phyloP scores from a whole-genome alignment of 1,140 invertebrate genomes.

The Harpegnathos saltator region DNA sequence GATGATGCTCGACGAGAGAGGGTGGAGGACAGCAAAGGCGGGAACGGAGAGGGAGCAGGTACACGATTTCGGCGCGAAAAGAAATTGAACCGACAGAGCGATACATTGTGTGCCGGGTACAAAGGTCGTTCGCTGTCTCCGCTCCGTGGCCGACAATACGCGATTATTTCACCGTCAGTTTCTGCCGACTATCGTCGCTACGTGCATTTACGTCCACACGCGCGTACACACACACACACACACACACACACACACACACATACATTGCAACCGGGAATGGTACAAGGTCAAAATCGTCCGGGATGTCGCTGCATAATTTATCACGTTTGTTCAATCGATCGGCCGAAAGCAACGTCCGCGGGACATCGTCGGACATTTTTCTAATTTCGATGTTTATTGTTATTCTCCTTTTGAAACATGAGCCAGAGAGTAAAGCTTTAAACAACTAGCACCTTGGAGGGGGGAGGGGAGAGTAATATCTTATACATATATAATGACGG shows the following conservation, averaged over 20 bases:
- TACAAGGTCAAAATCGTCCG: constrained; percentile 64
- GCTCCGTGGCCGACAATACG: constrained; percentile 80
- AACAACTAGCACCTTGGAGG: too few relatives aligned
- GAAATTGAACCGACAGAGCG: constrained; percentile 72
- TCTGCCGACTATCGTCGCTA: constrained; percentile 81
- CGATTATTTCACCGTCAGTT: constrained; percentile 81
- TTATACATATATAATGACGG: too few relatives aligned
- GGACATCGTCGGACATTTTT: constrained; percentile 12
- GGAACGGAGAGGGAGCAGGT: constrained; percentile 65
- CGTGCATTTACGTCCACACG: not conserved
- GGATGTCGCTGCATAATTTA: constrained; percentile 80
- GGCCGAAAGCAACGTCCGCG: constrained; percentile 57
- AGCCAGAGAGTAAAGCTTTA: not conserved
- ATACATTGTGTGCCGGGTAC: constrained; percentile 68
- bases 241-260: not conserved
- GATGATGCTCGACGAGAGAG: constrained; percentile 39
- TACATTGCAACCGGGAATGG: constrained; percentile 63
- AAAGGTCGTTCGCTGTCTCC: constrained; percentile 84
- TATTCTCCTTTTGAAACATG: not conserved
- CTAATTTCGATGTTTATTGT: constrained; percentile 8
- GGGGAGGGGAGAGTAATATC: too few relatives aligned
- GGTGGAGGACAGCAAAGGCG: constrained; percentile 33
- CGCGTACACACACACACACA: too few relatives aligned
- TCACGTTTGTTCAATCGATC: constrained; percentile 83
- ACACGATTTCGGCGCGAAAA: constrained; percentile 69